These are phyloP conservation scores for Melolontha melolontha DNA, from an alignment of 2,888 invertebrate genomes.

Conservation along the genomic window DNA sequence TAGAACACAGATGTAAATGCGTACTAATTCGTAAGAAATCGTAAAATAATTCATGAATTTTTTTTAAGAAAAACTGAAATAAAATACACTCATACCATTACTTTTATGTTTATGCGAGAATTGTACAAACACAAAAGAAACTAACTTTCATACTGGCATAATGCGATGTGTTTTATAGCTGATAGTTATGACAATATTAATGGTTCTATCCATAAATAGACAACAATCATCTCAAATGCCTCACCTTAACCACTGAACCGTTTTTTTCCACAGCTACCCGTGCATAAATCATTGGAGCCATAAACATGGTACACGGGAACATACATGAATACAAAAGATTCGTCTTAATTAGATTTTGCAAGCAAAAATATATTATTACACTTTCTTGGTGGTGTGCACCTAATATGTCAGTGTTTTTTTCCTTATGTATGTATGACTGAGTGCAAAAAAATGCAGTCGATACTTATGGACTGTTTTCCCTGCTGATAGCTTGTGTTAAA, in stretches of 20 bases:
- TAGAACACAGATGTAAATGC: no score
- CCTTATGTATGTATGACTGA: neutral
- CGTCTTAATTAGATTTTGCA: constrained; percentile 16
- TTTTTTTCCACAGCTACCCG: constrained; percentile 18
- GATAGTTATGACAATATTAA: constrained; percentile 33
- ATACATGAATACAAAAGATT: constrained; percentile 4
- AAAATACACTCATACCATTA: no score
- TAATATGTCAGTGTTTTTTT: neutral
- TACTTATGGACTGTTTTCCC: no score
- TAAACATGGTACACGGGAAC: constrained; percentile 30
- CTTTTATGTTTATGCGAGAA: no score
- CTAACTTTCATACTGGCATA: neutral
- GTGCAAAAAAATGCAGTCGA: neutral
- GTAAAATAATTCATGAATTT: no score
- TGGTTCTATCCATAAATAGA: constrained; percentile 34
- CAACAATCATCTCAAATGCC: constrained; percentile 31
- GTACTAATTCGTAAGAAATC: no score
- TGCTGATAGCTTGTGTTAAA: no score
- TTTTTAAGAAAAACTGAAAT: no score
- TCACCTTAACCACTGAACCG: constrained; percentile 30
- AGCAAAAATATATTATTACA: constrained; percentile 16
- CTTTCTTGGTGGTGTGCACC: neutral
- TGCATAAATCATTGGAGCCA: constrained; percentile 37
- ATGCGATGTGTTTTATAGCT: constrained; percentile 15
- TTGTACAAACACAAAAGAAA: no score